Base-by-base conservation (phyloP, 2,888 invertebrate species). In the Galeruca laticollis region DNA sequence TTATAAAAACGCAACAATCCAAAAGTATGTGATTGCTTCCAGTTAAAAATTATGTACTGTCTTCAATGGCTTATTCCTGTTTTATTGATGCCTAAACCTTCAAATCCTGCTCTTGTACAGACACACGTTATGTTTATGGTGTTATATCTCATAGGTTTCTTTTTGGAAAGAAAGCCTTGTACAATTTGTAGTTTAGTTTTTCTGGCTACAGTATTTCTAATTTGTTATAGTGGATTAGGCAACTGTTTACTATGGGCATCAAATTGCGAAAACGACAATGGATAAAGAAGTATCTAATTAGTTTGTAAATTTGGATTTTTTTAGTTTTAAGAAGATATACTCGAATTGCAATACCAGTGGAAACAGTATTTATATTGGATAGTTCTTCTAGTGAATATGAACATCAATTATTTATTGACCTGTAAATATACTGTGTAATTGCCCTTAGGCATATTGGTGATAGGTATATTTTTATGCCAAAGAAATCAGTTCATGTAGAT, bases 41-140 rank as follows among this genome's bases (percentile, higher is more conserved):
- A 65, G 47, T n/a, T 31, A 59, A 51, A 37, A 79, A 81, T 74
- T 80, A 97, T 97, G 97, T 97, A 98, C 89, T 98, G 97, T 88
- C 90, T 98, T 82, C 97, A 98, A 90, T 97, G 97, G 94, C 89
- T 99, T 82, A 94, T 99, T 81, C 98, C 98, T 69, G 97, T 99
- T 80, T 89, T 99, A 75, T 89, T 99, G 76, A 97, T 99, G 86
- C 98, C 99, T 77, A 99, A 98, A 87, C 98, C 99, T 68, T 92
- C 97, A 75, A 98, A 99, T 87, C 98, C 98, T 81, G 96, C 97
- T 43, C 88, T 98, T 71, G 91, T 98, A 79, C 95, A 98, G 85
- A 98, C 98, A 66, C 97, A 98, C 86, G 96, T 97, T 72, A 95
- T 98, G 94, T 98, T 99, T 86, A 96, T 99, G 91, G 94, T 96